Percentiles rank a stretch among this genome's conserved stretches.
These are phyloP conservation scores for Encarsia formosa DNA, from an alignment of 2,888 invertebrate species.

Conservation along the genomic window DNA sequence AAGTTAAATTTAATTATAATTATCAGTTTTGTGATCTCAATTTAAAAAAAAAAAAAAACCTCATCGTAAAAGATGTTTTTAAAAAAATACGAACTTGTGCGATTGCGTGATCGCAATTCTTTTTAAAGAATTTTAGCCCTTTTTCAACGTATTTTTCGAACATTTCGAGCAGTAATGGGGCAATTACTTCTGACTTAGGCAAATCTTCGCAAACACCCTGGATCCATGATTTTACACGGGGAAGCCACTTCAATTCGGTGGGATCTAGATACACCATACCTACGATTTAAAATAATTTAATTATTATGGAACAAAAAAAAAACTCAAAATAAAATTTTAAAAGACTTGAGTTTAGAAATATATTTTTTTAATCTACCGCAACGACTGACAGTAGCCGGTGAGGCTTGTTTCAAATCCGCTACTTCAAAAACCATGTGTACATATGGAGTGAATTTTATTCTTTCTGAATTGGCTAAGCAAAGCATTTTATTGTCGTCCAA, in stretches of 20 bases:
- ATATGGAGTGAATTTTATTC: constrained; percentile 83
- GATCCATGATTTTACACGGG: constrained; percentile 76
- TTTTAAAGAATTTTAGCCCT: constrained; percentile 65
- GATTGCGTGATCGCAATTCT: constrained; percentile 69
- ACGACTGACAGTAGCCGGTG: constrained; percentile 83
- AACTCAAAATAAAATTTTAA: too few relatives aligned
- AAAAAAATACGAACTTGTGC: constrained; percentile 59
- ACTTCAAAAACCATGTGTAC: constrained; percentile 87
- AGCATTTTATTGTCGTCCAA: constrained; percentile 92
- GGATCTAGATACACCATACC: constrained; percentile 92
- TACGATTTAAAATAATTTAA: too few relatives aligned
- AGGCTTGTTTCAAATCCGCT: constrained; percentile 77
- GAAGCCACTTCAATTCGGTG: constrained; percentile 75
- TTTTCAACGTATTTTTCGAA: constrained; percentile 64
- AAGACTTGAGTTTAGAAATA: too few relatives aligned
- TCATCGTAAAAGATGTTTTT: background rate
- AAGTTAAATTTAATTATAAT: background rate
- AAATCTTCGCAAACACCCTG: constrained; percentile 55
- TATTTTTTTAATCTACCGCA: too few relatives aligned
- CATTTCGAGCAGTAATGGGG: constrained; percentile 63
- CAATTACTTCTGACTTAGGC: constrained; percentile 55
- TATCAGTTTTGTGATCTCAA: background rate
- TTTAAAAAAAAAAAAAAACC: background rate
- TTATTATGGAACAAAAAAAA: too few relatives aligned
- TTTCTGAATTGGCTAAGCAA: constrained; percentile 84